phyloP scores from a whole-genome alignment of 1,140 invertebrate species.

The Euglossa dilemma region DNA sequence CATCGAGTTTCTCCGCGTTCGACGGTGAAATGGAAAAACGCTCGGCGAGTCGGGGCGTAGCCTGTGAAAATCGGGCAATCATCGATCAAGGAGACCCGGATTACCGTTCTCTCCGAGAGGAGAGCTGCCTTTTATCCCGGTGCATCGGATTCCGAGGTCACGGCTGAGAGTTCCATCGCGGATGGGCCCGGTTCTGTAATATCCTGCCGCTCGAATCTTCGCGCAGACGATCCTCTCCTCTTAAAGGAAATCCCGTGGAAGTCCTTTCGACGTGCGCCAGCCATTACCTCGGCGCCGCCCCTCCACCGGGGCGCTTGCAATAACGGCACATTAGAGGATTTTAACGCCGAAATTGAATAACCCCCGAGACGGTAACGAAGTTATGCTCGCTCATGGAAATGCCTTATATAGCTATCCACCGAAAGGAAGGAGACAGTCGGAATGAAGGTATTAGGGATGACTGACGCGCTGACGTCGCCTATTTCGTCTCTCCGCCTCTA shows the following conservation, averaged over 20 bases:
- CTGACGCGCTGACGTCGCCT: constrained; percentile 76
- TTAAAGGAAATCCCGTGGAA: constrained; percentile 57
- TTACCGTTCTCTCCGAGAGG: not conserved
- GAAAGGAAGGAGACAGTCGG: constrained; percentile 70
- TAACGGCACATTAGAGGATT: constrained; percentile 81
- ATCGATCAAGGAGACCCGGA: not conserved
- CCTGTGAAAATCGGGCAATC: not conserved
- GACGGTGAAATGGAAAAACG: not conserved
- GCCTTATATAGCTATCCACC: constrained; percentile 60
- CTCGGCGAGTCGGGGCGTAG: too few species aligned
- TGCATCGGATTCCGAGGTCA: not conserved
- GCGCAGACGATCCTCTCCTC: constrained; percentile 37
- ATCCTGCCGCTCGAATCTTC: constrained; percentile 30
- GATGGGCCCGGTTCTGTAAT: not conserved
- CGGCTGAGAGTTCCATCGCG: constrained; percentile 1
- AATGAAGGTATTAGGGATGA: constrained; percentile 79
- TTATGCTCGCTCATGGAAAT: constrained; percentile 77
- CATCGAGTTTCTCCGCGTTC: not conserved
- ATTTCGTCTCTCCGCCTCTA: constrained; percentile 65
- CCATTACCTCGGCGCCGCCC: constrained; percentile 67
- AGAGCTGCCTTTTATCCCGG: too few species aligned
- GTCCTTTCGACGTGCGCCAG: constrained; percentile 62
- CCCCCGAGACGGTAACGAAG: constrained; percentile 76
- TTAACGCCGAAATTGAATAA: constrained; percentile 82
- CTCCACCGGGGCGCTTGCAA: constrained; percentile 63